Evolutionary conservation across 2,113 vertebrate species (phyloP).

Genomic region (Pelecanoides urinatrix): DNA sequence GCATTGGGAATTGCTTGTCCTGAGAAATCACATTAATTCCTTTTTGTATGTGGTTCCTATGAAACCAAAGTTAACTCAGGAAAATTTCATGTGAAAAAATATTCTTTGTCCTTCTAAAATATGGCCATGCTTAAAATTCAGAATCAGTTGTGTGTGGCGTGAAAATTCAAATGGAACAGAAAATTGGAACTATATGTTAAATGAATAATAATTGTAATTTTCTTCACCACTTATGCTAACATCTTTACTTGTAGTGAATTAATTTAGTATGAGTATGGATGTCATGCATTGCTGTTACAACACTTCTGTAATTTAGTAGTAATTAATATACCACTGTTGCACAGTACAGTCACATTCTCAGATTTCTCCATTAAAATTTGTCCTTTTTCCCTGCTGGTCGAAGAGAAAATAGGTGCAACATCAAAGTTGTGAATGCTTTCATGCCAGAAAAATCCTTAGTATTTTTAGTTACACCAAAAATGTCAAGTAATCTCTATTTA

Average conservation of each 20-base stretch:
- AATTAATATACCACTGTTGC: background rate
- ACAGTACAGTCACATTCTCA: background rate
- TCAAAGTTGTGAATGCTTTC: background rate
- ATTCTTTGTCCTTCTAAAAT: background rate
- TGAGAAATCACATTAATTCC: background rate
- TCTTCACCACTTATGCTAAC: background rate
- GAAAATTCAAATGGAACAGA: background rate
- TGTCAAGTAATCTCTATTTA: background rate
- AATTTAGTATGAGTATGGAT: background rate
- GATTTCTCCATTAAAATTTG: background rate
- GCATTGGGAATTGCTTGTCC: background rate
- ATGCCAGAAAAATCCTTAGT: background rate
- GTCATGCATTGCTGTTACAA: background rate
- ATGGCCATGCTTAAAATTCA: background rate
- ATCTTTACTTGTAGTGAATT: background rate
- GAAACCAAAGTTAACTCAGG: background rate
- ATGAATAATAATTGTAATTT: background rate
- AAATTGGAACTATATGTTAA: background rate
- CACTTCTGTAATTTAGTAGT: background rate
- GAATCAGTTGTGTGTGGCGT: background rate
- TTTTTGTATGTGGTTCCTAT: background rate
- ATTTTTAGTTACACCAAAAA: background rate
- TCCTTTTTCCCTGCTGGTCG: background rate
- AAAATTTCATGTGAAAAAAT: background rate
- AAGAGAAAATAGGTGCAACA: background rate